phyloP scores from a whole-genome alignment of 1,140 invertebrate genomes.

The Holotrichia oblita region DNA sequence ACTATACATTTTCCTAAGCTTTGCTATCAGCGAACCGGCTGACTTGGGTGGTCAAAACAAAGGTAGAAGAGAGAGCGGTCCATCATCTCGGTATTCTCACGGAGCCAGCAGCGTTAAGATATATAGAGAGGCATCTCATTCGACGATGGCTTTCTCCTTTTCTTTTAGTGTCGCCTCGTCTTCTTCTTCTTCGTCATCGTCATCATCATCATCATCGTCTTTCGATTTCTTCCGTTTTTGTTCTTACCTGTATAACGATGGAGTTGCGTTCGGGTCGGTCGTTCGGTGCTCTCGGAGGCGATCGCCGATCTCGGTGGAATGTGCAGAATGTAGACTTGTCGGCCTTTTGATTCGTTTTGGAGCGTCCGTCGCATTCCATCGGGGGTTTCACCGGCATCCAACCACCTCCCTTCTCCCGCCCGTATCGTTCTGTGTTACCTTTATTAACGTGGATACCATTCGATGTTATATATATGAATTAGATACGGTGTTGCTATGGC shows the following conservation, averaged over 20 bases:
- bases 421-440: background rate
- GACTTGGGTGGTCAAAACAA: conserved; percentile 16
- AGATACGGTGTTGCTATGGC: background rate
- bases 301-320: conserved; percentile 9
- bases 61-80: conserved; percentile 9
- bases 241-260: background rate
- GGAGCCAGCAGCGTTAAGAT: background rate
- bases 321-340: conserved; percentile 16
- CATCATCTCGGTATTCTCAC: background rate
- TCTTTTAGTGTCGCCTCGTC: too few relatives aligned
- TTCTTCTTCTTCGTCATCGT: too few relatives aligned
- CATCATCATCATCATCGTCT: background rate
- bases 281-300: background rate
- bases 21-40: background rate
- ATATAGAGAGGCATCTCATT: background rate
- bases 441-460: background rate
- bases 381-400: background rate
- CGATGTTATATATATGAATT: background rate
- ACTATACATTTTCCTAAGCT: background rate
- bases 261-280: background rate
- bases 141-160: background rate
- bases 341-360: conserved; percentile 19
- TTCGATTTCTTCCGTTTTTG: background rate
- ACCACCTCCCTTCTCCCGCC: background rate
- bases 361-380: conserved; percentile 8